Conservation (phyloP, 2,797 vertebrate species). For the Tapera naevia region DNA sequence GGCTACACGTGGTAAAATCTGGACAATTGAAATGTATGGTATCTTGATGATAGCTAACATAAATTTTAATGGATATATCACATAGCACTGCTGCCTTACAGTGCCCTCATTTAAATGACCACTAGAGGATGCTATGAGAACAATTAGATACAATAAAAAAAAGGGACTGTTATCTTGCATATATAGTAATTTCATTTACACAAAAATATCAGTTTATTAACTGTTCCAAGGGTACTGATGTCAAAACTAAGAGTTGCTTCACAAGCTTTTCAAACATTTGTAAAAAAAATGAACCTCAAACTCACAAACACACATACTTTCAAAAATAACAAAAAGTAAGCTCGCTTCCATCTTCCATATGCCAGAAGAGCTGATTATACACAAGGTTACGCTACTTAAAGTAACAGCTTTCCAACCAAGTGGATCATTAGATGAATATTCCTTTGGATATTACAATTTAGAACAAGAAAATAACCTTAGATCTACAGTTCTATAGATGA, state of each 20-base stretch:
- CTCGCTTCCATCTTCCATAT: background rate
- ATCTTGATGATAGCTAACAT: background rate
- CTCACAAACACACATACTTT: background rate
- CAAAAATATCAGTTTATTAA: background rate
- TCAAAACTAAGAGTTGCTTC: background rate
- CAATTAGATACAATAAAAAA: background rate
- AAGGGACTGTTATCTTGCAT: background rate
- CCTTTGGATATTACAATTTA: background rate
- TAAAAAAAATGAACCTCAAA: background rate
- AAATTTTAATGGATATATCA: background rate
- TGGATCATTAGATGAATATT: background rate
- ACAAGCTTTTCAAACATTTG: background rate
- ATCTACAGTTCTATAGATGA: background rate
- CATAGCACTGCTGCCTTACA: background rate
- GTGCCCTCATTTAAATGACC: conserved; percentile 36
- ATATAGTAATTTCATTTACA: background rate
- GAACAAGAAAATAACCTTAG: background rate
- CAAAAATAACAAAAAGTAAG: conserved; percentile 10
- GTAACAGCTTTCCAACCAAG: background rate
- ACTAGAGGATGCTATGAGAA: conserved; percentile 70
- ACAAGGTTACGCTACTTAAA: background rate
- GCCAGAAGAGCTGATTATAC: conserved; percentile 3
- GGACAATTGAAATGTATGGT: background rate
- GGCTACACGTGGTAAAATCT: background rate
- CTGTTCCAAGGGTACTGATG: background rate